Percentiles rank a stretch among this genome's conserved stretches.
Conservation (phyloP, 1,140 invertebrate genomes). For the Drosophila subpulchrella region DNA sequence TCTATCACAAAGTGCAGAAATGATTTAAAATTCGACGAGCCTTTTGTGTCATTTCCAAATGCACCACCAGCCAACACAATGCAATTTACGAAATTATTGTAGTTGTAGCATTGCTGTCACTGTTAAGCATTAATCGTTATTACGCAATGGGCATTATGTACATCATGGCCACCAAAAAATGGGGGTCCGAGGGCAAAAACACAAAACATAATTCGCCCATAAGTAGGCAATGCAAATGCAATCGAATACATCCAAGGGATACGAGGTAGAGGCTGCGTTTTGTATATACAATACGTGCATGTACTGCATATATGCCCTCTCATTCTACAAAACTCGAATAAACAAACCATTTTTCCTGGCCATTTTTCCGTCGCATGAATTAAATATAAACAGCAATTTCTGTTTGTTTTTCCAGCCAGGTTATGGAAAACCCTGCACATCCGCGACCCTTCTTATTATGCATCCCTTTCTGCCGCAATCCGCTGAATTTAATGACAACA, state of each 20-base stretch:
- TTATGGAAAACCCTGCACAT: conserved; percentile 23
- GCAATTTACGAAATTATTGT: conserved; percentile 14
- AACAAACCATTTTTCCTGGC: conserved; percentile 41
- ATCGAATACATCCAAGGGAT: conserved; percentile 36
- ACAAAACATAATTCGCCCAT: conserved; percentile 20
- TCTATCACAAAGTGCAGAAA: conserved; percentile 17
- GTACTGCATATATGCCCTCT: background rate
- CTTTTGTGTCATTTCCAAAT: conserved; percentile 60
- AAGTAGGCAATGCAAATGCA: conserved; percentile 58
- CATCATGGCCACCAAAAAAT: conserved; percentile 4
- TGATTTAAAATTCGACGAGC: conserved; percentile 67
- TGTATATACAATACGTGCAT: background rate
- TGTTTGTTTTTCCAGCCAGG: conserved; percentile 55
- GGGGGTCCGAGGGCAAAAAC: conserved; percentile 1
- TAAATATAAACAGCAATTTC: conserved; percentile 77
- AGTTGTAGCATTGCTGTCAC: conserved; percentile 16
- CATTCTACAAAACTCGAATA: conserved; percentile 16
- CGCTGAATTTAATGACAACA: conserved; percentile 65
- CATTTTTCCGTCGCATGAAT: conserved; percentile 53
- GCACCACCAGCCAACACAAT: conserved; percentile 27
- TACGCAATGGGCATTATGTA: conserved; percentile 60
- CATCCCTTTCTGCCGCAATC: background rate
- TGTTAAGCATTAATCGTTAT: conserved; percentile 72
- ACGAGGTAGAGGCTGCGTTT: background rate
- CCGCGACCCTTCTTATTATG: background rate